Base-by-base conservation (phyloP, 2,888 invertebrate species). In the Patella depressa region DNA sequence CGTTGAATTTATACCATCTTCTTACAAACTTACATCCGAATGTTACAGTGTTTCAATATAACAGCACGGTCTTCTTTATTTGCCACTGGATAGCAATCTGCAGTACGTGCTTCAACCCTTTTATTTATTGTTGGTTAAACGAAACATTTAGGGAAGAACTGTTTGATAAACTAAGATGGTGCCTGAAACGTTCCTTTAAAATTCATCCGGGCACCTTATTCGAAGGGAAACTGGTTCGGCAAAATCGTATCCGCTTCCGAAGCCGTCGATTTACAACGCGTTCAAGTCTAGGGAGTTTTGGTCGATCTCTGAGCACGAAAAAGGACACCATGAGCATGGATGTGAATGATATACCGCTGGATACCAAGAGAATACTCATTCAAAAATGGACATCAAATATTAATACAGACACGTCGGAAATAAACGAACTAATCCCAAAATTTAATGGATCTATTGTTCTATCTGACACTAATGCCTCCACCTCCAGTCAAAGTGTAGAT, bases 61-160 rank as follows among this genome's bases (percentile, higher is more conserved):
- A 90, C 81, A 90, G 91, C 1, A 89, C 88, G 2, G 89, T 88
- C 3, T 92, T 91, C 82, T 89, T 92, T 53, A 82, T 90, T 69
- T 92, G 92, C 78, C 92, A 93, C 81, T 91, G 92, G 90, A 85
- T 92, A n/a, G 92, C 92, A 45, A 92, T 93, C 87, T 91, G 91
- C 79, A 91, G 91, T 80, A 91, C 92, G 3, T 92, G 92, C 82
- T 92, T 91, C 84, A 93, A 93, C 80, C 92, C 93, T 0, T 92
- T 92, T 82, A 91, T 93, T 24, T 93, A 93, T 82, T 93, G 92
- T 80, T 92, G 92, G 91, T 85, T 92, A 24, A 92, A 93, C 82
- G 92, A 92, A 77, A 88, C 89, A 78, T 93, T 92, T 85, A 87
- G 92, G 54, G 86, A 86, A n/a, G 89, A 88, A 76, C 88, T 90